Evolutionary conservation across 2,797 vertebrate species (phyloP), one percentile per base, ranked within the genome.

Genomic region (Cryptoprocta ferox): DNA sequence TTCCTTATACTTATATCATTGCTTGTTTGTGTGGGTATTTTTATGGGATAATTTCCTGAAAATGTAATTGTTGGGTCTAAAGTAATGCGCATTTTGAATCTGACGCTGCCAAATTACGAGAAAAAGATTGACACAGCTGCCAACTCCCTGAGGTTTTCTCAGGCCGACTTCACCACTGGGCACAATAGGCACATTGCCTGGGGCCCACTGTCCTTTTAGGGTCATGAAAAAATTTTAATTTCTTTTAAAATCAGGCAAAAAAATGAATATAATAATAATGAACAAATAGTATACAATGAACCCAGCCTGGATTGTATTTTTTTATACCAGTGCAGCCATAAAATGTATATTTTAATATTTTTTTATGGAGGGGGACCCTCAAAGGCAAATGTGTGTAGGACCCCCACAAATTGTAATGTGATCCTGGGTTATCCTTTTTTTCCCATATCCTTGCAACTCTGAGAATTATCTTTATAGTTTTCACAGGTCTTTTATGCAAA

Each of bases 221-320:
- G 11, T 42, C 30, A 50, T 84, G 48, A 84, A 93, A 70, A 84
- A 32, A 71, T 65, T 89, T 88, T 70, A 79, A 79, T 50, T 78
- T 95, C 45, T 50, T 68, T 84, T 95, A 88, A 95, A 97, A 95
- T 94, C 35, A 13, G 48, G 42, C 63, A 73, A 56, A 85, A 95
- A 75, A 87, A 80, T 19, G 42, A 82, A 70, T 87, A 48, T 59
- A 80, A 50, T 78, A 71, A 71, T 76, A 56, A 65, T 81, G 26
- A 89, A 28, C 66, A 71, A 61, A 16, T 50, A 71, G 56, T 53
- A 42, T 45, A 76, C 35, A 94, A 48, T 65, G 24, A 92, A 56
- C 81, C 13, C 48, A 75, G 48, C 2, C 6, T 56, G 35, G 18
- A 21, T 89, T n/a, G 35, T 71, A 30, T 61, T 76, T 87, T 63